Conservation (phyloP, 2,113 vertebrate species). For the Urocynchramus pylzowi region DNA sequence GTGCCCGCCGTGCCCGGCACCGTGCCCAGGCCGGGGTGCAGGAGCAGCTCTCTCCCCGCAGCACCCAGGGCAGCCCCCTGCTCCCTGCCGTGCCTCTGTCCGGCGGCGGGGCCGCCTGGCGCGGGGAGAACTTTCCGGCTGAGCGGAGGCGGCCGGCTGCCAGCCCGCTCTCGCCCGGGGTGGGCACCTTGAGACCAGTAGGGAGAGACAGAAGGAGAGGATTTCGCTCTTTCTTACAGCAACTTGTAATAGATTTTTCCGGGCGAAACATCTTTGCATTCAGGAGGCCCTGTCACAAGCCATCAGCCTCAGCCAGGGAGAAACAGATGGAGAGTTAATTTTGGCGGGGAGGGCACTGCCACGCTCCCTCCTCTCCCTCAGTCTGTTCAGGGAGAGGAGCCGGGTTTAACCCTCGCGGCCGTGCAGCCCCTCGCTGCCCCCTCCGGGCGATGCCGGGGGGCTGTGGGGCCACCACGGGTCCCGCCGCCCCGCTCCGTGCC, state of each 20-base stretch:
- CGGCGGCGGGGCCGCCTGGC: slow-evolving; percentile 2
- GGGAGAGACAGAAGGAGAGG: slow-evolving; percentile 45
- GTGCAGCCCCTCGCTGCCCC: background rate
- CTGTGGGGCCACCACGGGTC: accelerated
- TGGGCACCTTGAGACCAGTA: slow-evolving; percentile 32
- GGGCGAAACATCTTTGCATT: slow-evolving; percentile 58
- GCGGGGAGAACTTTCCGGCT: background rate
- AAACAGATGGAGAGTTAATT: slow-evolving; percentile 70
- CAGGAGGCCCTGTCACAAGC: slow-evolving; percentile 66
- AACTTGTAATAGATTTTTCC: slow-evolving; percentile 41
- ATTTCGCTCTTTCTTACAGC: slow-evolving; percentile 67
- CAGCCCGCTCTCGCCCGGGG: slow-evolving; percentile 34
- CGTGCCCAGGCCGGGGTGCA: background rate
- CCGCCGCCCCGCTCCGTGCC: background rate
- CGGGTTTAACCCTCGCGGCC: background rate
- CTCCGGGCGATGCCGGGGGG: accelerated
- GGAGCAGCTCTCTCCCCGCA: background rate
- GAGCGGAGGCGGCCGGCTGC: slow-evolving; percentile 13
- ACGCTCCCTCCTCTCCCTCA: background rate
- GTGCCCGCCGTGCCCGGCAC: background rate
- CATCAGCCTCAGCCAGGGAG: slow-evolving; percentile 55
- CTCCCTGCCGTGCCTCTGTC: background rate
- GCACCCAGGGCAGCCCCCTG: background rate
- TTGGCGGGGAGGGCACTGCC: slow-evolving; percentile 11
- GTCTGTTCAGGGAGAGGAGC: background rate